Percentiles rank a stretch among this genome's conserved stretches.
Conservation (phyloP, 2,888 invertebrate genomes). For the Papilio elwesi region DNA sequence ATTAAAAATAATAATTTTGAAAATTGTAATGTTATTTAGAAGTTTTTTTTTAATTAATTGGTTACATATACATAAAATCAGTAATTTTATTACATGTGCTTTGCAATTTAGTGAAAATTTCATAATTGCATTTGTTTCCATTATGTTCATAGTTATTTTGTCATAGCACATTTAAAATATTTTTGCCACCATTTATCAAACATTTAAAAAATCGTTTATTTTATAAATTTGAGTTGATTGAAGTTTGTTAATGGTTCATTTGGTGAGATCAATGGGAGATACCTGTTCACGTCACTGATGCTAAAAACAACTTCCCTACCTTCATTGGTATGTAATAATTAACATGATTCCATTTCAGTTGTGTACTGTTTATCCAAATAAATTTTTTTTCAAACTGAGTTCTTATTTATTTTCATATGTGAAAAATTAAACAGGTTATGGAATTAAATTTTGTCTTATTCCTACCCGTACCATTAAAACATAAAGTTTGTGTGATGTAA, state of each 20-base stretch:
- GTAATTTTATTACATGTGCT: not conserved
- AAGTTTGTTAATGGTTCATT: not conserved
- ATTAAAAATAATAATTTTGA: slow-evolving; percentile 16
- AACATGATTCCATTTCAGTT: slow-evolving; percentile 65
- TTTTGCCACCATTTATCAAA: slow-evolving; percentile 7
- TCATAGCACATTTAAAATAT: not conserved
- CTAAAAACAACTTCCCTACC: slow-evolving; percentile 50
- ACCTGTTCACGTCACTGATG: slow-evolving; percentile 61
- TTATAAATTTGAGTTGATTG: slow-evolving; percentile 12
- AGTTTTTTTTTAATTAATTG: not conserved
- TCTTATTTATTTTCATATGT: slow-evolving; percentile 77
- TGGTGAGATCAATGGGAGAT: slow-evolving; percentile 59
- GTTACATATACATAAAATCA: not conserved
- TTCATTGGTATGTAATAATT: slow-evolving; percentile 62
- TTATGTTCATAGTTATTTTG: not conserved
- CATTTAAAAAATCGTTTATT: slow-evolving; percentile 6
- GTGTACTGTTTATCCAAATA: slow-evolving; percentile 72
- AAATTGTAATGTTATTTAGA: slow-evolving; percentile 41
- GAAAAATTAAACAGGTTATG: slow-evolving; percentile 69
- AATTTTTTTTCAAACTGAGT: slow-evolving; percentile 76
- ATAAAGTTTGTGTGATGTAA: slow-evolving; percentile 21
- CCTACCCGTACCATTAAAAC: slow-evolving; percentile 65
- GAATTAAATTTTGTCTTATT: slow-evolving; percentile 78
- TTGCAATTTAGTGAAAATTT: not conserved
- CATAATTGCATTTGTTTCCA: not conserved